Evolutionary conservation across 2,797 vertebrate species (phyloP), one percentile per base, ranked within the genome.

Genomic region (Arctocebus calabarensis): DNA sequence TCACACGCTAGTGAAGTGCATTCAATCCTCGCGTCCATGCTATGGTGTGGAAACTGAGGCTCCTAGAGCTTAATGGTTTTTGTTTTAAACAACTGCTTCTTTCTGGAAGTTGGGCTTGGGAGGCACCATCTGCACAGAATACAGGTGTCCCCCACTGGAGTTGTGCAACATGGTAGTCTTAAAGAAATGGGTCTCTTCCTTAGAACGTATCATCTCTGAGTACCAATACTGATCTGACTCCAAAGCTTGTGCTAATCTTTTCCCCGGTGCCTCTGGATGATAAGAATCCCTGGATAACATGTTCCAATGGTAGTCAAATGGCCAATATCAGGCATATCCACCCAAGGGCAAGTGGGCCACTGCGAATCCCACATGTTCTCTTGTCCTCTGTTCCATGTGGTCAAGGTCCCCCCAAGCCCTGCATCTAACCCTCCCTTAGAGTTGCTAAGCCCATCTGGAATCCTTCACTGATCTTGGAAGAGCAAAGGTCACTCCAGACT

Each of bases 1-100:
- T 3, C 10, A 7, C 1, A 12, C 0, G 1, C 29, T 22, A 57
- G n/a, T 23, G 20, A 37, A 70, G 83, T 9, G 27, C 32, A 6
- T 20, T 37, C n/a, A 23, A 57, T 59, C 22, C 23, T 34, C 16
- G 32, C 29, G 57, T 43, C 27, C 16, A 17, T n/a, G 29, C 59
- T 43, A 19, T 27, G 71, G 14, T 14, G 22, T n/a, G 20, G 37
- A 70, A 64, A 64, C 57, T 22, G 12, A 84, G 70, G 59, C 59
- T 74, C 70, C 25, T 19, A 62, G 23, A 64, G 55, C 70, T 45
- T 43, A 37, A 57, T 68, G 5, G 6, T 12, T 16, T 77, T 52
- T 2, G 22, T 52, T 43, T 84, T 45, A 27, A 68, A 29, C 14
- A 40, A 40, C 20, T 75, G 29, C 23, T 4, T 57, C 77, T 48